These are phyloP conservation scores for Poecilia gillii DNA, from an alignment of 2,797 vertebrate genomes.

Conservation along the genomic window DNA sequence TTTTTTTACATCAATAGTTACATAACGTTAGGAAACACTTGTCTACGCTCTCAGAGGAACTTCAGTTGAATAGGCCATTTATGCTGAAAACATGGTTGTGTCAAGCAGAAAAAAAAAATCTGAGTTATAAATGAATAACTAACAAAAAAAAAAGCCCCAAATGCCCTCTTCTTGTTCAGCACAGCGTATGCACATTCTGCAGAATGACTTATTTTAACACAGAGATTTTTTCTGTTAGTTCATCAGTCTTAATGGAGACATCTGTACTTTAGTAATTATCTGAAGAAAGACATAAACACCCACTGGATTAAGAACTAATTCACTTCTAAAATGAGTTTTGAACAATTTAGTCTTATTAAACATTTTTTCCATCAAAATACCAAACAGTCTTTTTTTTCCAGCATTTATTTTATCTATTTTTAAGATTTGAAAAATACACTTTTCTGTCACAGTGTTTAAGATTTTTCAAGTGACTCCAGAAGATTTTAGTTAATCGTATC, in stretches of 20 bases:
- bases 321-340: neutral
- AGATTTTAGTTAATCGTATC: neutral
- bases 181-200: neutral
- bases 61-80: conserved; percentile 1
- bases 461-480: neutral
- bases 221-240: neutral
- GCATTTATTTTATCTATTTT: neutral
- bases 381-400: neutral
- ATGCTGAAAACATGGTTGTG: neutral
- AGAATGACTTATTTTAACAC: neutral
- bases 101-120: neutral
- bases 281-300: neutral
- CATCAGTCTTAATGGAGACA: neutral
- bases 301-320: neutral
- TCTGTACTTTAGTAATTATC: neutral
- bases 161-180: neutral
- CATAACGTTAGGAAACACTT: neutral
- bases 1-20: neutral
- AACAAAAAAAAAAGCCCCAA: neutral
- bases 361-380: neutral
- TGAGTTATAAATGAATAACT: conserved; percentile 4
- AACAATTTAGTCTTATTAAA: neutral
- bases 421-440: neutral
- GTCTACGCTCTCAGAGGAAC: neutral
- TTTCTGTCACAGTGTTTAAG: neutral